Base-by-base conservation (phyloP, 2,113 vertebrate genomes). In the Puma concolor region DNA sequence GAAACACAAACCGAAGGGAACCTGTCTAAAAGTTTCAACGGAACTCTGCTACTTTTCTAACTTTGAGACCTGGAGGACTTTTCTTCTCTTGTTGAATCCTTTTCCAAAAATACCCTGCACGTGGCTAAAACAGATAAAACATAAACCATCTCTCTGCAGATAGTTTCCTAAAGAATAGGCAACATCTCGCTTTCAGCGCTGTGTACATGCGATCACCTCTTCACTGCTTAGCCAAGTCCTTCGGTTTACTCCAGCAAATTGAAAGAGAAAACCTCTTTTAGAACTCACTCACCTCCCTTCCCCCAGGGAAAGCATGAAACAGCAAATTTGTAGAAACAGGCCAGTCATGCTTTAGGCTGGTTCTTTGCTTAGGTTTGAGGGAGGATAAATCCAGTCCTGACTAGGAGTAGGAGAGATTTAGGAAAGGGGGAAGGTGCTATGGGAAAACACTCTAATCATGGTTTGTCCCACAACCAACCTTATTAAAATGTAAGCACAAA, bases 1-100 rank as follows among this genome's bases (percentile, higher is more conserved):
- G 81, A 81, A 94, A 82, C 72, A 92, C 66, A 97, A 85, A 91
- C 93, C 77, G 89, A 96, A 94, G 29, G 76, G 66, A 94, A 93
- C 64, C 76, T 91, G n/a, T 66, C 94, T 92, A 21, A 57, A 88
- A 89, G 80, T 89, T 87, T 92, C 57, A 94, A 63, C 25, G 41
- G 76, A 87, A 88, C 50, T 85, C 93, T 97, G 76, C 44, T 97
- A 84, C 84, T 96, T 85, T 94, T 91, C 91, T 94, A 33, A 79
- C 71, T 92, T 83, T 88, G 79, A 67, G 41, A 92, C 44, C 44
- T 66, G 16, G 87, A 97, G 64, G 69, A 88, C 36, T 93, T 96
- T 97, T 69, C 31, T 66, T 90, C 63, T 97, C 38, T 94, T 89
- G 76, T 95, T 94, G 77, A 94, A 79, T 94, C 64, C 71, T 93